A percentile compares a stretch with the other conserved stretches of the same genome.
These are phyloP conservation scores for Balaeniceps rex DNA, from an alignment of 2,113 vertebrate genomes.

Conservation along the genomic window DNA sequence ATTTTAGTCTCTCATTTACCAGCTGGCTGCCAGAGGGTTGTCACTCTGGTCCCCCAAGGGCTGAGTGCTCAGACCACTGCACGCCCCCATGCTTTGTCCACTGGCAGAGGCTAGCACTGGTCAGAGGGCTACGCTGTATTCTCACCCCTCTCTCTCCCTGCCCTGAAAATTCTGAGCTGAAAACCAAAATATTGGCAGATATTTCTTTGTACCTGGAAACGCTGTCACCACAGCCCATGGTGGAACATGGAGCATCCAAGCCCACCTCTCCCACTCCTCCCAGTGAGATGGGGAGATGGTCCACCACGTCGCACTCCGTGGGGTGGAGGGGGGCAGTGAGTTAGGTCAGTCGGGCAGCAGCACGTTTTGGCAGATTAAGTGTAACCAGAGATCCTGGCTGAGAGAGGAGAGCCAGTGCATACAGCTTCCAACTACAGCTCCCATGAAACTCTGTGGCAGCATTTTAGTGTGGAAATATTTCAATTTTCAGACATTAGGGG, in stretches of 20 bases:
- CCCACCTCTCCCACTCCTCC: neutral
- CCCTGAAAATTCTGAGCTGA: neutral
- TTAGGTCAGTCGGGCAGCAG: neutral
- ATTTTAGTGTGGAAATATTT: conserved; percentile 11
- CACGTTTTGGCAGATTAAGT: neutral
- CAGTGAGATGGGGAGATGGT: neutral
- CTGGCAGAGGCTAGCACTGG: neutral
- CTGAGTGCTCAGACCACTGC: fast-evolving
- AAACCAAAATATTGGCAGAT: neutral
- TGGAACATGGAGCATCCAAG: fast-evolving
- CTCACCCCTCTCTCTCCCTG: neutral
- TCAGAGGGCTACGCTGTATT: fast-evolving
- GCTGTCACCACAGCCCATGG: fast-evolving
- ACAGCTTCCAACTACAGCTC: neutral
- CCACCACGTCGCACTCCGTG: fast-evolving
- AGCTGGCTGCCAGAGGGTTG: neutral
- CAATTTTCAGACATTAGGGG: neutral
- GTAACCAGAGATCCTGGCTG: neutral
- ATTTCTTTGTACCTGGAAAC: neutral
- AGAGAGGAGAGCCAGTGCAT: neutral
- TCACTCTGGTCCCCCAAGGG: neutral
- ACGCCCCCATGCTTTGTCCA: fast-evolving
- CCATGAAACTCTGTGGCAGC: neutral
- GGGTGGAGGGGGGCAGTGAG: neutral
- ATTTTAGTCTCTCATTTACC: neutral